Percentiles rank a stretch among this genome's conserved stretches.
Conservation (phyloP, 2,113 vertebrate species). For the Antechinus stuartii region DNA sequence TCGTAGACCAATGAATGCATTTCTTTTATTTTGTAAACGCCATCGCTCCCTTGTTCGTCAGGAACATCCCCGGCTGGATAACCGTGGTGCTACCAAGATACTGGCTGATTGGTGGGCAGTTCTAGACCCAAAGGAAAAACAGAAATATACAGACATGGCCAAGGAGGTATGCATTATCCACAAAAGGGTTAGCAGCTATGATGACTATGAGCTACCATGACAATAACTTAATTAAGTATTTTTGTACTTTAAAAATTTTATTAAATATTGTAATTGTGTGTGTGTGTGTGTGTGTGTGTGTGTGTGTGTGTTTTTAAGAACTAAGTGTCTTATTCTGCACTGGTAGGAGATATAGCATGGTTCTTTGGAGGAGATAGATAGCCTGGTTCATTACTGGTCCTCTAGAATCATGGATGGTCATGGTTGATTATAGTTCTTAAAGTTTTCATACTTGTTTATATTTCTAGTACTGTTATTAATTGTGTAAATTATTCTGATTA, state of each 20-base stretch:
- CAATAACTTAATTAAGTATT: not conserved
- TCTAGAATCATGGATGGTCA: not conserved
- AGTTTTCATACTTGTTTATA: not conserved
- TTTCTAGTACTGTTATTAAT: not conserved
- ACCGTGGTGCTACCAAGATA: slow-evolving; percentile 98
- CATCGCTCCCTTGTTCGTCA: slow-evolving; percentile 97
- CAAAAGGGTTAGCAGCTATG: not conserved
- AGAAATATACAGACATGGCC: slow-evolving; percentile 99
- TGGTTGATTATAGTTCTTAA: not conserved
- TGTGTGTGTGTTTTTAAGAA: too few species aligned
- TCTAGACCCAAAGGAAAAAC: slow-evolving; percentile 97
- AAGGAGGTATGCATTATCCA: slow-evolving; percentile 91
- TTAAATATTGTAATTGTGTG: not conserved
- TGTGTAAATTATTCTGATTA: not conserved
- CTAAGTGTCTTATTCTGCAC: not conserved
- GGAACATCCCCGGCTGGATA: slow-evolving; percentile 97
- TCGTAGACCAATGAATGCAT: slow-evolving; percentile 98
- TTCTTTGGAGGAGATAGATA: too few species aligned
- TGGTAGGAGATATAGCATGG: too few species aligned
- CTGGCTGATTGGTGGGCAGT: slow-evolving; percentile 99
- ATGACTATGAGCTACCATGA: not conserved
- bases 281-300: too few species aligned
- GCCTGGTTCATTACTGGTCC: not conserved
- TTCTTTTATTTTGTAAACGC: slow-evolving; percentile 98
- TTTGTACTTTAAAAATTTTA: not conserved